Evolutionary conservation across 2,797 vertebrate genomes (phyloP).

Genomic region (Pelodytes ibericus): DNA sequence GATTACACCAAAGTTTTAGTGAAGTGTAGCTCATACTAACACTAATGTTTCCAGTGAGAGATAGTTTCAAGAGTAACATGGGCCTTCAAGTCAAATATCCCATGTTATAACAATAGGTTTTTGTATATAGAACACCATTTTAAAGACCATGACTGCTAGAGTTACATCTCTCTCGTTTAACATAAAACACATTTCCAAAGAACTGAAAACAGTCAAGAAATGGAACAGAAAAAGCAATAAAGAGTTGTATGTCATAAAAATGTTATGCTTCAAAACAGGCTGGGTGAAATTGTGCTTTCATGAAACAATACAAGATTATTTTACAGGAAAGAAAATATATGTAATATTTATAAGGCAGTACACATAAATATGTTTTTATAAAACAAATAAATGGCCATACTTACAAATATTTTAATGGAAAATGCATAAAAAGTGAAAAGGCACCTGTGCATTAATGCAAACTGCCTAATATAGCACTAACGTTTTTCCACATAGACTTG

Average conservation of each 20-base stretch:
- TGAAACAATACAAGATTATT: constrained; percentile 47
- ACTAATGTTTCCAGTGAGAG: too few species aligned
- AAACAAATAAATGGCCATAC: constrained; percentile 9
- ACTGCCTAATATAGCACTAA: not conserved
- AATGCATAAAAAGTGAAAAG: not conserved
- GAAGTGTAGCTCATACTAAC: too few species aligned
- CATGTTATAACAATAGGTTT: too few species aligned
- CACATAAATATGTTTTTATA: constrained; percentile 37
- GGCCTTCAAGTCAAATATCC: too few species aligned
- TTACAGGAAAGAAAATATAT: constrained; percentile 37
- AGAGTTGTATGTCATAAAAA: constrained; percentile 35
- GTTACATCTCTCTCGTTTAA: not conserved
- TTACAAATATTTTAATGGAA: constrained; percentile 19
- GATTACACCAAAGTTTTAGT: too few species aligned
- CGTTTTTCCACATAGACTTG: not conserved
- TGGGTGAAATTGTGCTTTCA: constrained; percentile 36
- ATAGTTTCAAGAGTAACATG: too few species aligned
- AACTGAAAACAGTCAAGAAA: constrained; percentile 34
- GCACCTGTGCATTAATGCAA: constrained; percentile 7
- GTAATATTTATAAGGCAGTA: constrained; percentile 46
- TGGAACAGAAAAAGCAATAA: constrained; percentile 34
- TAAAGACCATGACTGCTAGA: too few species aligned
- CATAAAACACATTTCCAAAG: constrained; percentile 8
- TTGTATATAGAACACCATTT: too few species aligned
- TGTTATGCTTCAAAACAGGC: constrained; percentile 35